These are phyloP conservation scores for Melanerpes formicivorus DNA, from an alignment of 2,113 vertebrate species.

Conservation along the genomic window DNA sequence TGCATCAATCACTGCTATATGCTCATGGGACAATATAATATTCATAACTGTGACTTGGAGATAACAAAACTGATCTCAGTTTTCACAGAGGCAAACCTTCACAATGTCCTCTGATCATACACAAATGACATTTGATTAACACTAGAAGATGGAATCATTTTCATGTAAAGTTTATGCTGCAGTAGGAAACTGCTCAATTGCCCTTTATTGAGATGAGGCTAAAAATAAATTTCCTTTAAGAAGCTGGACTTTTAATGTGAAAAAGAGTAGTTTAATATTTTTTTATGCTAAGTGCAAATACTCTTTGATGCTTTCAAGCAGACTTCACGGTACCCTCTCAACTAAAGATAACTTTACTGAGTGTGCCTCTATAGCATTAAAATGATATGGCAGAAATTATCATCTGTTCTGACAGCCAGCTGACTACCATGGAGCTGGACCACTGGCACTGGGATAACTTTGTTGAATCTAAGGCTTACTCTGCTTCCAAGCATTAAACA, in stretches of 20 bases:
- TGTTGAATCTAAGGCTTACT: background rate
- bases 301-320: background rate
- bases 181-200: background rate
- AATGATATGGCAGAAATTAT: background rate
- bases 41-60: slow-evolving; percentile 13
- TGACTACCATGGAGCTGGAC: background rate
- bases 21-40: background rate
- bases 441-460: background rate
- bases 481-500: background rate
- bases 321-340: background rate
- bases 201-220: slow-evolving; percentile 12
- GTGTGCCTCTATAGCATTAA: background rate
- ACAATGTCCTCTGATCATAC: background rate
- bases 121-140: slow-evolving; percentile 23
- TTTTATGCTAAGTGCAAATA: background rate
- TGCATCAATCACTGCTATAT: background rate
- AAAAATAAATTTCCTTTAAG: slow-evolving; percentile 19
- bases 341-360: background rate
- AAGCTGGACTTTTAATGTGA: background rate
- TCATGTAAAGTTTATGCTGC: background rate
- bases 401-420: background rate
- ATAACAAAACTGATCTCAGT: slow-evolving; percentile 11
- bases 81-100: slow-evolving; percentile 3
- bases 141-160: slow-evolving; percentile 17
- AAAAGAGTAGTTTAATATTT: background rate